A percentile compares a stretch with the other conserved stretches of the same genome.
phyloP scores from a whole-genome alignment of 2,113 vertebrate species.

The Tyrannus savana region DNA sequence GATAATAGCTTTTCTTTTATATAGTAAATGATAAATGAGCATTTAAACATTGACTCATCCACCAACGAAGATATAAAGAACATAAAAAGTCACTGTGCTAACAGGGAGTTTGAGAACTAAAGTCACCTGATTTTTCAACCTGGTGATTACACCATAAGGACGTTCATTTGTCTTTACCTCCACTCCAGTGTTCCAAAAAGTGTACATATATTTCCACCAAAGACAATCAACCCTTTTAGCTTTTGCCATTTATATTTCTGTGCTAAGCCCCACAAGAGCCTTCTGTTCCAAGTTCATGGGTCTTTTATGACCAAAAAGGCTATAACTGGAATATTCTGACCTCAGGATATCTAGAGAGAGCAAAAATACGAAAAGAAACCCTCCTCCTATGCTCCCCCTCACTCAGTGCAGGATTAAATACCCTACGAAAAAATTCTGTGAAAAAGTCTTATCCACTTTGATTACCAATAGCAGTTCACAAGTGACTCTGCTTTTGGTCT shows the following conservation, averaged over 20 bases:
- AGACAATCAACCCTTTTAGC: slow-evolving; percentile 74
- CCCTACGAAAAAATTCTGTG: background rate
- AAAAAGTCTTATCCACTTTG: background rate
- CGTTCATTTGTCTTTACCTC: slow-evolving; percentile 77
- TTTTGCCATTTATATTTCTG: slow-evolving; percentile 63
- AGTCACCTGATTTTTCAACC: slow-evolving; percentile 78
- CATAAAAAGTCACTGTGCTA: slow-evolving; percentile 77
- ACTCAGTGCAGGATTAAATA: background rate
- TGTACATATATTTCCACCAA: slow-evolving; percentile 71
- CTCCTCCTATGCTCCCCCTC: background rate
- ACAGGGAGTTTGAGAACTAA: slow-evolving; percentile 75
- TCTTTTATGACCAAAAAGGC: slow-evolving; percentile 47
- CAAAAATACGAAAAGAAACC: background rate
- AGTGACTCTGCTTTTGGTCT: background rate
- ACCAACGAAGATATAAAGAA: slow-evolving; percentile 77
- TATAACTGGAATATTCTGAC: background rate
- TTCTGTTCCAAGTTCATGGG: slow-evolving; percentile 51
- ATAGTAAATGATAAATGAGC: slow-evolving; percentile 79
- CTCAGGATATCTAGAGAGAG: background rate
- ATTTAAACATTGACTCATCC: slow-evolving; percentile 80
- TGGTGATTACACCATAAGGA: slow-evolving; percentile 74
- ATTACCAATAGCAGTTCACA: background rate
- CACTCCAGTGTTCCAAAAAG: slow-evolving; percentile 60
- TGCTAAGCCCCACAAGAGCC: slow-evolving; percentile 13
- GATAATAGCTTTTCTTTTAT: slow-evolving; percentile 84